phyloP scores from a whole-genome alignment of 2,113 vertebrate species.

The Nesospiza acunhae region DNA sequence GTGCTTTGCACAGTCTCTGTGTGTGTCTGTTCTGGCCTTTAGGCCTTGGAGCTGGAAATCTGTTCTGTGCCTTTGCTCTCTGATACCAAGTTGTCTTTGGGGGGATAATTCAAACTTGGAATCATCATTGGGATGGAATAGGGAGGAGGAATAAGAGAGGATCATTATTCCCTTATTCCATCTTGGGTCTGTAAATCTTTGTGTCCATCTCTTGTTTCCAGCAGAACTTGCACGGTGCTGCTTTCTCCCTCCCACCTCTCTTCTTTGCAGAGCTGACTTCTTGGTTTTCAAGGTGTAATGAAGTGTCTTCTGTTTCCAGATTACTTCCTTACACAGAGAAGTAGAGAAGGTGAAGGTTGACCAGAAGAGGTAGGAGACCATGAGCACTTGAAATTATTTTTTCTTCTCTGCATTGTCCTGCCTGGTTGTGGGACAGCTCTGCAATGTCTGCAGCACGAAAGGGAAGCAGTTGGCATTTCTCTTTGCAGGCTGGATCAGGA shows the following conservation, averaged over 20 bases:
- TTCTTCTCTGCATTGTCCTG: not conserved
- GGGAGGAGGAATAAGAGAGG: no score
- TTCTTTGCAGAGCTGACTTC: not conserved
- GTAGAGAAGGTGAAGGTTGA: slow-evolving; percentile 98
- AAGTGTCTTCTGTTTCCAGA: slow-evolving; percentile 63
- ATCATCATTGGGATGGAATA: no score
- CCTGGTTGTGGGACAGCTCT: not conserved
- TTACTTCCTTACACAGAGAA: slow-evolving; percentile 91
- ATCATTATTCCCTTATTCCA: not conserved
- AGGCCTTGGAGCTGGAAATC: not conserved
- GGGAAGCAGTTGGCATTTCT: not conserved
- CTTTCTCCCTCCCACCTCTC: not conserved
- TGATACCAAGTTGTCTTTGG: fast-evolving
- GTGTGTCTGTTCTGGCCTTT: not conserved
- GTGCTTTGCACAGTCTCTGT: not conserved
- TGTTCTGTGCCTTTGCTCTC: not conserved
- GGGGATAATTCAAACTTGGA: not conserved
- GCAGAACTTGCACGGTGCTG: not conserved
- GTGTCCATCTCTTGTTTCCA: not conserved
- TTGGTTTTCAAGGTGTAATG: fast-evolving
- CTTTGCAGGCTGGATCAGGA: slow-evolving; percentile 89
- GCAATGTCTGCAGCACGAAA: fast-evolving
- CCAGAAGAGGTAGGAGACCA: slow-evolving; percentile 80
- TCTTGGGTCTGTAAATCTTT: not conserved
- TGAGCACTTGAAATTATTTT: not conserved